Conservation (phyloP, 2,797 vertebrate species). For the Semotilus atromaculatus region DNA sequence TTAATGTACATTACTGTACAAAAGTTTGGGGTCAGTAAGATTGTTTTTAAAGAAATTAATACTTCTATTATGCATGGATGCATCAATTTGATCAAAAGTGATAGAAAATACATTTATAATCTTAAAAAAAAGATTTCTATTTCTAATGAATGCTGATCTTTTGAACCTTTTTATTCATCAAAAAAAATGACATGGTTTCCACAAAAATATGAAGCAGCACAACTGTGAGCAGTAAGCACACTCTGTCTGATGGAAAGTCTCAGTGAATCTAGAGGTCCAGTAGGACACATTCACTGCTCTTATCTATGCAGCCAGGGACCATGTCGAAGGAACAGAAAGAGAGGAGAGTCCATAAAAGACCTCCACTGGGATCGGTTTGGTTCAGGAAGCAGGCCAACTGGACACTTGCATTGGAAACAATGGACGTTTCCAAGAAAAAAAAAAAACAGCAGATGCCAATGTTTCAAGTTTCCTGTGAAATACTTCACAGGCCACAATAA, state of each 20-base stretch:
- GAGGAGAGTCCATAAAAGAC: conserved; percentile 1
- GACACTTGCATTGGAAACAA: background rate
- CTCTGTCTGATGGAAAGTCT: background rate
- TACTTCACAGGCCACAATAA: background rate
- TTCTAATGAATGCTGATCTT: too few species aligned
- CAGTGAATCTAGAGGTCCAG: background rate
- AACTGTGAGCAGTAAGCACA: background rate
- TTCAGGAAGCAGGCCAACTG: conserved; percentile 15
- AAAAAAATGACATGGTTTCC: too few species aligned
- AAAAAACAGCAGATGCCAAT: background rate
- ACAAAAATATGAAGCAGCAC: background rate
- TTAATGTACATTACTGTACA: background rate
- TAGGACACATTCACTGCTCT: background rate
- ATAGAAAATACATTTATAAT: too few species aligned
- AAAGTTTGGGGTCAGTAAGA: background rate
- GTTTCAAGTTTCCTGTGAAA: background rate
- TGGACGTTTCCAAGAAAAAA: background rate
- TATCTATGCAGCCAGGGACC: conserved; percentile 9
- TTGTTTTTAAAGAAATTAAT: background rate
- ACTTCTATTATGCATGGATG: background rate
- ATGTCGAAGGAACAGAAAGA: conserved; percentile 1
- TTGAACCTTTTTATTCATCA: too few species aligned
- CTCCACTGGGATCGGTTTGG: background rate
- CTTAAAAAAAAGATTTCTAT: too few species aligned
- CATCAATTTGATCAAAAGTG: background rate